Conservation (phyloP, 2,888 invertebrate genomes). For the Thera obeliscata region DNA sequence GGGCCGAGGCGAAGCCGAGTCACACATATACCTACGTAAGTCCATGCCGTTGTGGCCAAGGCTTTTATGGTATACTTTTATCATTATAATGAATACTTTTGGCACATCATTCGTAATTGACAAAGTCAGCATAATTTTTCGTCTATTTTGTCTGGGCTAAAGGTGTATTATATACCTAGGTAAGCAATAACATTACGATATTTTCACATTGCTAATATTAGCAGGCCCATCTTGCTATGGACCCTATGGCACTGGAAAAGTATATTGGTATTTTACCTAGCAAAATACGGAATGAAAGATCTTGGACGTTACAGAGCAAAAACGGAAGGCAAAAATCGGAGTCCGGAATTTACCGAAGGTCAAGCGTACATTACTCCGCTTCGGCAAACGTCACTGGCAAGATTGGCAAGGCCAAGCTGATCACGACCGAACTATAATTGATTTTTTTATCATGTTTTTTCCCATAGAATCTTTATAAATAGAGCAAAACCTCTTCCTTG, state of each 20-base stretch:
- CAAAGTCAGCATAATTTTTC: too few species aligned
- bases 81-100: too few species aligned
- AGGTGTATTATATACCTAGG: neutral
- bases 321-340: constrained; percentile 29
- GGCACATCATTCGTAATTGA: too few species aligned
- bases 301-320: constrained; percentile 16
- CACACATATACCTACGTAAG: too few species aligned
- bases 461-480: neutral
- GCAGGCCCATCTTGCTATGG: neutral
- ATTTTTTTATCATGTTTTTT: neutral
- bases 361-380: constrained; percentile 33
- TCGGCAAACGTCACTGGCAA: constrained; percentile 20
- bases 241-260: constrained; percentile 4
- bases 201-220: constrained; percentile 2
- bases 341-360: constrained; percentile 39
- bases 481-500: too few species aligned
- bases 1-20: too few species aligned
- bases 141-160: too few species aligned
- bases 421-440: constrained; percentile 4
- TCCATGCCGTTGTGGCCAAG: too few species aligned
- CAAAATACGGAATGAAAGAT: neutral
- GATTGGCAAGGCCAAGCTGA: constrained; percentile 25
- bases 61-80: too few species aligned
- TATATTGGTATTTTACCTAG: neutral
- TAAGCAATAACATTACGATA: neutral